Base-by-base conservation (phyloP, 2,888 invertebrate genomes). In the Argyra leucocephala region DNA sequence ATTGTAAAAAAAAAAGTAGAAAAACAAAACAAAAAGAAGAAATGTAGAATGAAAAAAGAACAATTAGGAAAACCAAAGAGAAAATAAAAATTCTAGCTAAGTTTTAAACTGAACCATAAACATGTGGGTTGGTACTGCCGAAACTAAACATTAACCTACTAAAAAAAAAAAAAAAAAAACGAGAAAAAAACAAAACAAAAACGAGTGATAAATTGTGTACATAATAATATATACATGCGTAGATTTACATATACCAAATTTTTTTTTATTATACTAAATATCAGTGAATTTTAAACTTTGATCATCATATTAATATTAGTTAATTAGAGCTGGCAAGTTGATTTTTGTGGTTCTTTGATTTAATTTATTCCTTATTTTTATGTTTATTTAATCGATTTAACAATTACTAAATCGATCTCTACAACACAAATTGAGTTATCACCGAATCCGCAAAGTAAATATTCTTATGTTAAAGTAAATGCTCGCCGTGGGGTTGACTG, bases 71-170 rank as follows among this genome's bases (percentile, higher is more conserved):
- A 26, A 6, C 9, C 31, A 31, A 31, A 31, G 12, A 1, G 18
- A 48, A 48, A n/a, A 18, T 2, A 48, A 18, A 15, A 48, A 48
- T 48, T 48, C 31, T 10, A 31, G 10, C 31, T 31, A 31, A 31
- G 31, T 31, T 31, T 10, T 31, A 31, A 48, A 48, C 18, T 12
- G n/a, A 9, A 48, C 15, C 2, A 48, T 48, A 48, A 48, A 48
- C 18, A 48, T 48, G 48, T 48, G 48, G 48, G 48, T 48, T 48
- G 48, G 48, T 48, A 48, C 18, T 48, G 48, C 48, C 48, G 48
- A 48, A 48, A 48, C 9, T 18, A 48, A 48, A 48, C 12, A 18
- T 12, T 48, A 48, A n/a, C 48, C 48, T 15, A n/a, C n/a, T 4
- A 48, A 48, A 48, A 9, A 48, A 15, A 48, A 31, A 48, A 18